These are phyloP conservation scores for Ciona savignyi DNA, from an alignment of 23 tunicate species.

Conservation along the genomic window DNA sequence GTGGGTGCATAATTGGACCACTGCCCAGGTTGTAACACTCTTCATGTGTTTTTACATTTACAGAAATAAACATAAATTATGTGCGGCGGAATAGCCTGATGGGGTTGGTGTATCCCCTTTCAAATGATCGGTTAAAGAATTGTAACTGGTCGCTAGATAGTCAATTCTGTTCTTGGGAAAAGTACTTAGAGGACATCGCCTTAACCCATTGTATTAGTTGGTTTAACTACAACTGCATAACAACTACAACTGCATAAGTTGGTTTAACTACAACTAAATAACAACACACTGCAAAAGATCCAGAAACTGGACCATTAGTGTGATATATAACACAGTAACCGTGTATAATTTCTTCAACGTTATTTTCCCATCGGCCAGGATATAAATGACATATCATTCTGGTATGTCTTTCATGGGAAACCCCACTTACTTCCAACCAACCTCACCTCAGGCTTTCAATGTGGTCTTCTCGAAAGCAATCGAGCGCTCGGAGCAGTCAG, in stretches of 20 bases:
- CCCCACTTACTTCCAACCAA: not conserved
- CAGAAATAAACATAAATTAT: no score
- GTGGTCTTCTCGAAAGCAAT: constrained; percentile 98
- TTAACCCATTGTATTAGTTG: no score
- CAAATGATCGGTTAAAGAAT: no score
- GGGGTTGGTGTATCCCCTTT: no score
- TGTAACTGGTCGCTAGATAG: no score
- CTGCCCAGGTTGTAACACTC: not conserved
- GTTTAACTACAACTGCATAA: no score
- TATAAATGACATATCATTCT: not conserved
- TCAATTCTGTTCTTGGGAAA: no score
- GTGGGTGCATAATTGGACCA: not conserved
- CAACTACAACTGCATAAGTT: no score
- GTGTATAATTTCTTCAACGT: not conserved
- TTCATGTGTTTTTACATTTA: no score
- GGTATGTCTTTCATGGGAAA: not conserved
- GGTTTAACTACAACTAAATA: no score
- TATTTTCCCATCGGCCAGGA: not conserved
- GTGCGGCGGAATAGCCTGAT: no score
- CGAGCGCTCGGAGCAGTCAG: constrained; percentile 79
- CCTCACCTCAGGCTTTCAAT: constrained; percentile 79
- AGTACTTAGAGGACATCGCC: no score
- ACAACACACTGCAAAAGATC: not conserved
- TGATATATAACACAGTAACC: not conserved
- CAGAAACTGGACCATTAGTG: not conserved